Conservation (phyloP, 2,113 vertebrate species). For the Anas platyrhynchos region DNA sequence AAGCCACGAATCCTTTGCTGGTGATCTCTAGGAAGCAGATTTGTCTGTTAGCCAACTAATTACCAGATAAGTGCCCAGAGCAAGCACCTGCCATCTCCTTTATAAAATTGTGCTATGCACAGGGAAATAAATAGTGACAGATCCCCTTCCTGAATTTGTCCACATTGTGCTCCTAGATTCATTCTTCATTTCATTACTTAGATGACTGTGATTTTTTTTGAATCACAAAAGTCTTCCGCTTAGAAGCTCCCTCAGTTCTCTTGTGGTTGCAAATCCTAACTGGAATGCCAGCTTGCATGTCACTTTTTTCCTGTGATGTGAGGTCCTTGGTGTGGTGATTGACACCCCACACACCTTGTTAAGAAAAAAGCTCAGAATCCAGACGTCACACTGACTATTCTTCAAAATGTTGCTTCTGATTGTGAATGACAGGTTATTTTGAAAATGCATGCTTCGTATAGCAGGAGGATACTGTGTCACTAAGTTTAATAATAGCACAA, state of each 20-base stretch:
- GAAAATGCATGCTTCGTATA: not conserved
- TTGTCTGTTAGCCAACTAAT: conserved; percentile 38
- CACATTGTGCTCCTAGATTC: not conserved
- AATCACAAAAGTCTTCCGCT: not conserved
- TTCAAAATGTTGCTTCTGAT: not conserved
- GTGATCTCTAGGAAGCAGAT: conserved; percentile 27
- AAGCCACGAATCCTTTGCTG: not conserved
- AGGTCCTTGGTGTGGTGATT: not conserved
- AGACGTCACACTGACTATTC: not conserved
- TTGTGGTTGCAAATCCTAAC: not conserved
- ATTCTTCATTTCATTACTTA: not conserved
- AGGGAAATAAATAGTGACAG: conserved; percentile 3
- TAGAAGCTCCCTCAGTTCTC: not conserved
- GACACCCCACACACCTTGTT: not conserved
- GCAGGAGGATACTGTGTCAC: not conserved
- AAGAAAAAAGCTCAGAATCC: not conserved
- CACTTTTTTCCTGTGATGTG: not conserved
- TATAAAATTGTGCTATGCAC: not conserved
- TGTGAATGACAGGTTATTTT: not conserved
- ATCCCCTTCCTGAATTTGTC: not conserved
- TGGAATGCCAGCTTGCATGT: not conserved
- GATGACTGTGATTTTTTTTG: not conserved
- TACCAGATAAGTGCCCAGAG: conserved; percentile 17
- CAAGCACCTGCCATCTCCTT: conserved; percentile 46
- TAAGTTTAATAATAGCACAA: not conserved